A percentile compares a stretch with the other conserved stretches of the same genome.
Conservation (phyloP, 2,888 invertebrate species). For the Synanthedon andrenaeformis region DNA sequence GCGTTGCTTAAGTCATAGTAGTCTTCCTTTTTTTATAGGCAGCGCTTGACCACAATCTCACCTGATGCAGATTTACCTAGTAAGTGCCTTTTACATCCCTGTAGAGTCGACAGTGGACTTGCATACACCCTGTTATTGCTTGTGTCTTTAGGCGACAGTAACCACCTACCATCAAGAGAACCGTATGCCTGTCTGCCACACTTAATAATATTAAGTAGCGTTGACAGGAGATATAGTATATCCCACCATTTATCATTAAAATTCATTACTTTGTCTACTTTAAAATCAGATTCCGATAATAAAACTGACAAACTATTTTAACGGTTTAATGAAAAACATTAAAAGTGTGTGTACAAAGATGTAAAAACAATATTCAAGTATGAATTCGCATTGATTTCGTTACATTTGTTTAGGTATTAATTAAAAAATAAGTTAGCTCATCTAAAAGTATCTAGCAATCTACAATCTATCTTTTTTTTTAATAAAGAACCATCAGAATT, state of each 20-base stretch:
- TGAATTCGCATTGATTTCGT: background rate
- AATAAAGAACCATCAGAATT: background rate
- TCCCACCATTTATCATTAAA: too few species aligned
- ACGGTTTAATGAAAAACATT: background rate
- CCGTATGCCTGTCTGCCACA: background rate
- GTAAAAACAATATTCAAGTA: background rate
- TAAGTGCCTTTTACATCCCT: background rate
- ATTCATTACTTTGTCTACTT: too few species aligned
- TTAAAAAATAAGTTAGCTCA: background rate
- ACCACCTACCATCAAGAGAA: background rate
- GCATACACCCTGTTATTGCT: background rate
- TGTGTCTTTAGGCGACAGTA: background rate
- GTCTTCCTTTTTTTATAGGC: too few species aligned
- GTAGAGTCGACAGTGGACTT: background rate
- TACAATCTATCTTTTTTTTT: background rate
- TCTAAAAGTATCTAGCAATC: background rate
- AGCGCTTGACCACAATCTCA: too few species aligned
- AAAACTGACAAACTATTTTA: background rate
- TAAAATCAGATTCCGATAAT: too few species aligned
- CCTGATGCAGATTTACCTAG: too few species aligned
- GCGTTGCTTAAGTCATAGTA: too few species aligned
- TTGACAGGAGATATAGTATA: too few species aligned
- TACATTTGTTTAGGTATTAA: background rate
- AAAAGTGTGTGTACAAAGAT: background rate
- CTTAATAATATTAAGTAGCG: too few species aligned